phyloP scores from a whole-genome alignment of 1,140 invertebrate species.

The Sesamia nonagrioides region DNA sequence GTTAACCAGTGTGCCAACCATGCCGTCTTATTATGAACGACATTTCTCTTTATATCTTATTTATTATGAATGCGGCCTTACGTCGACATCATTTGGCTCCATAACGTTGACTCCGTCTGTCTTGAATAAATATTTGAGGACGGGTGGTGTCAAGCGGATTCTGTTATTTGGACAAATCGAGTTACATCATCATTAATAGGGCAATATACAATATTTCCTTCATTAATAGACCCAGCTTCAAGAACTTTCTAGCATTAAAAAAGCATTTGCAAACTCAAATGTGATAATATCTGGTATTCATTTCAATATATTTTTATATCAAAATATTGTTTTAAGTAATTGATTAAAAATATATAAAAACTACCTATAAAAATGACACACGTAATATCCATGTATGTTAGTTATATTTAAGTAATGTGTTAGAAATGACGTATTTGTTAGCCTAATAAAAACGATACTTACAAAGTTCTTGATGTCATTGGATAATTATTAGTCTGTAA shows the following conservation, averaged over 20 bases:
- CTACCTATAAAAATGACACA: too few species aligned
- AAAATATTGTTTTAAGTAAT: too few species aligned
- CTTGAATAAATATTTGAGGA: slow-evolving; percentile 68
- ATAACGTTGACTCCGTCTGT: slow-evolving; percentile 36
- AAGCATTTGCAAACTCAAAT: too few species aligned
- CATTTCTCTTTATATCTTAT: background rate
- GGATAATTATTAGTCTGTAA: too few species aligned
- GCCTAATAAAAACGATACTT: background rate
- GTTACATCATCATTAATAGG: slow-evolving; percentile 60
- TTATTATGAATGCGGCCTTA: slow-evolving; percentile 20
- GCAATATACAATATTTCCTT: slow-evolving; percentile 13
- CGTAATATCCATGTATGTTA: too few species aligned
- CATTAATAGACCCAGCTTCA: background rate
- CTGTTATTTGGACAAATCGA: slow-evolving; percentile 59
- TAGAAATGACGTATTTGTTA: background rate
- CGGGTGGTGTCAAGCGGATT: slow-evolving; percentile 67
- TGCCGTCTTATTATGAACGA: too few species aligned
- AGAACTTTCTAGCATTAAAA: background rate
- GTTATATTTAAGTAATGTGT: too few species aligned
- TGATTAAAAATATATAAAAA: too few species aligned
- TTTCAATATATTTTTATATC: too few species aligned
- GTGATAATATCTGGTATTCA: too few species aligned
- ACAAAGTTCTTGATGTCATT: too few species aligned
- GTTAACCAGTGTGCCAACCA: too few species aligned
- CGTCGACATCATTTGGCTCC: background rate